Evolutionary conservation across 2,797 vertebrate species (phyloP), one percentile per base, ranked within the genome.

Genomic region (Halcyon badia): DNA sequence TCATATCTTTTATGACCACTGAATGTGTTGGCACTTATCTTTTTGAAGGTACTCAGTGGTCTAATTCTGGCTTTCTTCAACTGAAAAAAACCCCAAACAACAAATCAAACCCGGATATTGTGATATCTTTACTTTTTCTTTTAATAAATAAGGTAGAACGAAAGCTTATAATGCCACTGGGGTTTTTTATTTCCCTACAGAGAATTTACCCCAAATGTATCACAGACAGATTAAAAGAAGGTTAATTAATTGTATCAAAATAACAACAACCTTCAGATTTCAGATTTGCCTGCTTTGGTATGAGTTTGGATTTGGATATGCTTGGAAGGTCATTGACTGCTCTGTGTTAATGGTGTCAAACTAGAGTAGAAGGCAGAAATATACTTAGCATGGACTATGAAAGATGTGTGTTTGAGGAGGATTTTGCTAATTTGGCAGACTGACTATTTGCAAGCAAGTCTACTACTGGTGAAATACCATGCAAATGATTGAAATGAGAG

Each of bases 31-130:
- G 41, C 14, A 49, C 33, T 77, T 78, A 25, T 88, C 24, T 71
- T 60, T 89, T 87, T 93, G 35, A 89, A 94, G 54, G n/a, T 39
- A 82, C 33, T 19, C 66, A 37, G 6, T 71, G 37, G 60, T 86
- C 60, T 89, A 81, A 90, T 92, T 96, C 86, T 93, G 62, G 9
- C n/a, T 75, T 87, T 94, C 52, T 84, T 87, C 42, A 76, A n/a
- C 33, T 88, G 26, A 73, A 68, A 57, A 39, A 61, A 39, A 39
- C 11, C 5, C 6, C 14, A 51, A 51, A 18, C 42, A 42, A 46
- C 19, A 62, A 91, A 35, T 42, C 56, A 81, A 91, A 35, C 31
- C 19, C 37, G 69, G 76, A 54, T 75, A 6, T 66, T 68, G 14
- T 19, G 20, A 31, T 24, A 14, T n/a, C 5, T 7, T 21, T 35